Evolutionary conservation across 1,140 invertebrate species (phyloP), one percentile per base, ranked within the genome.

Genomic region (Drosophila arawakana): DNA sequence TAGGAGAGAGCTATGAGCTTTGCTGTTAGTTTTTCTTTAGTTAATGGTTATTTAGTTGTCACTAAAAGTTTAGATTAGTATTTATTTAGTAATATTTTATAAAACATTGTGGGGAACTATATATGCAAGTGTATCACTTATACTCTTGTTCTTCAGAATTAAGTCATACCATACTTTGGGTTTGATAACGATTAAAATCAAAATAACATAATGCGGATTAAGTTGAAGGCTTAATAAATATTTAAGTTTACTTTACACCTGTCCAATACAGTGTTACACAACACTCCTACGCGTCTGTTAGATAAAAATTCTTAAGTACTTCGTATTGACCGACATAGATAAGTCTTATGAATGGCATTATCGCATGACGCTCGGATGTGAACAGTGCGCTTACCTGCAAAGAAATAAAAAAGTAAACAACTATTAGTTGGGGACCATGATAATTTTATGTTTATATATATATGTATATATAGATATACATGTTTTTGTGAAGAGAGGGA

Each of bases 321-420:
- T 71, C 49, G 43, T 46, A 58, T 41, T 80, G 76, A 76, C 83
- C 80, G 79, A 83, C 72, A 68, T 79, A 88, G 83, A 88, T 88
- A 79, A 82, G 68, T 46, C 3, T 39, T 39, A 62, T 55, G 67
- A 78, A 66, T 75, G 78, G 67, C 68, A 66, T 70, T 88, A 81
- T 78, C 62, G 69, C 47, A 44, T 50, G 65, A 50, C 35, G 10
- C 34, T 37, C 4, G 11, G 30, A 62, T 43, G 70, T 59, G 57
- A 60, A 55, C 44, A 7, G 35, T 52, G 52, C 76, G 52, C 82
- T 86, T 88, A 86, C 82, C 82, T 86, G 82, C 46, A 88, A 88
- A 65, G 69, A 86, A 68, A 88, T 67, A 88, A 67, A 66, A 30
- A 63, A 55, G 49, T 60, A 47, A 59, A 66, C 59, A 76, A 66